Conservation (phyloP, 2,113 vertebrate species). For the Mungos mungo region DNA sequence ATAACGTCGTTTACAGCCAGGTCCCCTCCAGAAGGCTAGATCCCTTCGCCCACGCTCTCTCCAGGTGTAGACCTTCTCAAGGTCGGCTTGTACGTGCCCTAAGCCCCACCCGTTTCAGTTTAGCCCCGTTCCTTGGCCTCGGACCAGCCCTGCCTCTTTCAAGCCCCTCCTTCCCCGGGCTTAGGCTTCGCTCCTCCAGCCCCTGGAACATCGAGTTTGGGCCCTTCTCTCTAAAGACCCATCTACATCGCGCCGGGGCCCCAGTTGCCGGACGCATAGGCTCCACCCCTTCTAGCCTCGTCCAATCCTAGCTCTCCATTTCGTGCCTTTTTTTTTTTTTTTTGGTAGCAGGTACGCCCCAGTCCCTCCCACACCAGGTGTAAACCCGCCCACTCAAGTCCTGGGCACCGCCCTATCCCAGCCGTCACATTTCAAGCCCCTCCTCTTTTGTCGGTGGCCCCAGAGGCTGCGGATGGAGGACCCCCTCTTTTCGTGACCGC, state of each 20-base stretch:
- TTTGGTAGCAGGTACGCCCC: not conserved
- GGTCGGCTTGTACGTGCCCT: too few species aligned
- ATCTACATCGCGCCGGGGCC: accelerated
- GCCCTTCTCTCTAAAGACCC: not conserved
- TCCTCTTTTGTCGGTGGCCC: not conserved
- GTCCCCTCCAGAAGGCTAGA: not conserved
- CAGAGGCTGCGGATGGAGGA: not conserved
- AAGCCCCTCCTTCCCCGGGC: not conserved
- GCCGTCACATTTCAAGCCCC: accelerated
- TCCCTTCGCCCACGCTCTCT: not conserved
- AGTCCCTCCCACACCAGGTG: not conserved
- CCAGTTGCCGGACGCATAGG: not conserved
- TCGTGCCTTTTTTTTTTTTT: not conserved
- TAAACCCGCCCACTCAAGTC: not conserved
- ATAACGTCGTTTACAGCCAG: not conserved
- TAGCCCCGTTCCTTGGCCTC: not conserved
- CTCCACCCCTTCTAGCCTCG: not conserved
- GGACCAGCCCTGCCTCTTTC: not conserved
- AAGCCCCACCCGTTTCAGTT: too few species aligned
- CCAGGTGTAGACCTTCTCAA: not conserved
- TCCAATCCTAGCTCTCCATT: not conserved
- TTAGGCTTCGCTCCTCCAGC: accelerated
- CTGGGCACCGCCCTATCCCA: accelerated
- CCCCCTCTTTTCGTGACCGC: not conserved
- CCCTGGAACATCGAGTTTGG: not conserved